Evolutionary conservation across 2,797 vertebrate genomes (phyloP).

Genomic region (Distichodus sexfasciatus): DNA sequence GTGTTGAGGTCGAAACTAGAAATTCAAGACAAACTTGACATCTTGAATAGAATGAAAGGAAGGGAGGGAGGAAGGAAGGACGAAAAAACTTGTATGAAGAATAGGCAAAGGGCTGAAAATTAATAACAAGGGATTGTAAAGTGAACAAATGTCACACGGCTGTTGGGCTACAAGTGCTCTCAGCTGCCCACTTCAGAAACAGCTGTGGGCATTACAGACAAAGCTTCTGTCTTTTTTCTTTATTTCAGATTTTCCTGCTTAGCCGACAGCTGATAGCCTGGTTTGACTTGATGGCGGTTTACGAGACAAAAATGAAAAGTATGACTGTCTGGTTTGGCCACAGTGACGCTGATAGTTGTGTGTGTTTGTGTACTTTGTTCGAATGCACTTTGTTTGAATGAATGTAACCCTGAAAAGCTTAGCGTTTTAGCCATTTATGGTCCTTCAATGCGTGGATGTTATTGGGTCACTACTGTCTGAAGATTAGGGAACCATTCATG

Average conservation of each 20-base stretch:
- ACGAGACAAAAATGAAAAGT: neutral
- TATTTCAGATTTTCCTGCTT: neutral
- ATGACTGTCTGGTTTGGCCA: neutral
- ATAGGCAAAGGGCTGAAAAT: neutral
- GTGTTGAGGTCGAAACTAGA: neutral
- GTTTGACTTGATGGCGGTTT: neutral
- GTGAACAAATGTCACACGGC: neutral
- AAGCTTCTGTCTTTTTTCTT: neutral
- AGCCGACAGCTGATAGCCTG: neutral
- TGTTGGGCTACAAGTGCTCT: constrained; percentile 10
- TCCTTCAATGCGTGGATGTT: too few relatives aligned
- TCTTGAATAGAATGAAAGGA: neutral
- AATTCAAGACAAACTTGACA: neutral
- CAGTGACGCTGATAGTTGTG: too few relatives aligned
- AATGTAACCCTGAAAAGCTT: too few relatives aligned
- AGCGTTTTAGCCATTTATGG: too few relatives aligned
- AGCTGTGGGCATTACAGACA: neutral
- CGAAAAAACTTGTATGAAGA: too few relatives aligned
- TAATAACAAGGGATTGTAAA: neutral
- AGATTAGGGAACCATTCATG: too few relatives aligned
- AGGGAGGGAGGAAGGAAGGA: too few relatives aligned
- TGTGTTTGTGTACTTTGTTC: too few relatives aligned
- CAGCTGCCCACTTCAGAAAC: constrained; percentile 2
- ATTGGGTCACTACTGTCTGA: too few relatives aligned
- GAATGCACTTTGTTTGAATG: too few relatives aligned